phyloP scores from a whole-genome alignment of 2,113 vertebrate species.

The Nicator chloris region DNA sequence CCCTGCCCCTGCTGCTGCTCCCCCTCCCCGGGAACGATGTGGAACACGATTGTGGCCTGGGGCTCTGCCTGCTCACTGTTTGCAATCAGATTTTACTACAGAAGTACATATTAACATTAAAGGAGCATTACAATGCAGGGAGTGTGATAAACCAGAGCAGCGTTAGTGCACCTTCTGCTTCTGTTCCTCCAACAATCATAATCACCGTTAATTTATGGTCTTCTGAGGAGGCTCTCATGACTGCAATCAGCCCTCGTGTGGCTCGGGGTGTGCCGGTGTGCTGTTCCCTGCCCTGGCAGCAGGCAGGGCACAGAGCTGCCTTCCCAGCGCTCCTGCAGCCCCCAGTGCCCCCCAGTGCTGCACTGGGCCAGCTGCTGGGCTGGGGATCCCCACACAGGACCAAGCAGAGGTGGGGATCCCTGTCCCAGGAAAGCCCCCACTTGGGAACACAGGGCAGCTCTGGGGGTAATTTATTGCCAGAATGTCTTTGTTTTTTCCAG shows the following conservation, averaged over 20 bases:
- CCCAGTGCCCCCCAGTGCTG: neutral
- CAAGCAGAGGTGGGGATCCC: neutral
- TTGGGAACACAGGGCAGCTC: neutral
- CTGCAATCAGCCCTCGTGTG: neutral
- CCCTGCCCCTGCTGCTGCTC: too few relatives aligned
- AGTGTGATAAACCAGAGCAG: conserved; percentile 22
- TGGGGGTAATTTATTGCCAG: neutral
- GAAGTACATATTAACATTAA: conserved; percentile 45
- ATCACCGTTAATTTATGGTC: conserved; percentile 47
- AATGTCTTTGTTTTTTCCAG: neutral
- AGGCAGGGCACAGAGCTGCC: neutral
- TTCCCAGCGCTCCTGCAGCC: fast-evolving
- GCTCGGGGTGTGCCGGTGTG: neutral
- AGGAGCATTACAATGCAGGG: conserved; percentile 49
- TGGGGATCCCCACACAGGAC: neutral
- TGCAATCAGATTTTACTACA: conserved; percentile 48
- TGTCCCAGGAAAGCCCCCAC: neutral
- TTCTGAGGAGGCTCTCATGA: conserved; percentile 1
- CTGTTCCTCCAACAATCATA: conserved; percentile 27
- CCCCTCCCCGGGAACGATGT: conserved; percentile 18
- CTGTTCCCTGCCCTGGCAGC: neutral
- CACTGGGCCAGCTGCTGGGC: fast-evolving
- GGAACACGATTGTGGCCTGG: conserved; percentile 23
- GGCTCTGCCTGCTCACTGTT: conserved; percentile 46
- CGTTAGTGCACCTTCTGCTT: neutral